A percentile compares a stretch with the other conserved stretches of the same genome.
Conservation (phyloP, 2,888 invertebrate genomes). For the Rhaphigaster nebulosa region DNA sequence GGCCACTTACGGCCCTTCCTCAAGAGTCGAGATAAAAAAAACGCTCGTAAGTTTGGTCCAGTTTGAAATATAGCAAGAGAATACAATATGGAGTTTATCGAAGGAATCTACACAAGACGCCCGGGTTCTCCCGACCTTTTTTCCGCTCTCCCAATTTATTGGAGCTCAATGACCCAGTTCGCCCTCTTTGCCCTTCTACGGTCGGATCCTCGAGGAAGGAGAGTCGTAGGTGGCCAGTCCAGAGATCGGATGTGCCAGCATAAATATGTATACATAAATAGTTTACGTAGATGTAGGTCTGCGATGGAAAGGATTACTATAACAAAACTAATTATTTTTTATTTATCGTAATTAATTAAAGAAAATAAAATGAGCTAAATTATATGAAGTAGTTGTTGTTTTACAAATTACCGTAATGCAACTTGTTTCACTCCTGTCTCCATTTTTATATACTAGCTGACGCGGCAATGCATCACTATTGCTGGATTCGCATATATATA, state of each 20-base stretch:
- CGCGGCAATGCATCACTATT: too few relatives aligned
- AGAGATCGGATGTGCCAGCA: not conserved
- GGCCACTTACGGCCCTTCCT: not conserved
- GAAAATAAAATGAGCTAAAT: too few relatives aligned
- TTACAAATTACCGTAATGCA: too few relatives aligned
- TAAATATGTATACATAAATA: not conserved
- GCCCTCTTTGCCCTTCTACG: not conserved
- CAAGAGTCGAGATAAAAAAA: not conserved
- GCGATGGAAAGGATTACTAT: too few relatives aligned
- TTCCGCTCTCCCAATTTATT: not conserved
- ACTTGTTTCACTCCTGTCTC: too few relatives aligned
- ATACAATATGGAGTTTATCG: constrained; percentile 49
- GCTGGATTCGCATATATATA: too few relatives aligned
- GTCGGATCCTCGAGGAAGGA: not conserved
- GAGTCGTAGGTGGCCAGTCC: not conserved
- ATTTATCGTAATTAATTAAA: too few relatives aligned
- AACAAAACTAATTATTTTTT: too few relatives aligned
- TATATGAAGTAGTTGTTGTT: too few relatives aligned
- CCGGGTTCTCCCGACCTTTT: not conserved
- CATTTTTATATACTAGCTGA: too few relatives aligned
- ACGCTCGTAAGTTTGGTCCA: constrained; percentile 30
- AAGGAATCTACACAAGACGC: constrained; percentile 23
- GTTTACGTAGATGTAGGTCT: not conserved
- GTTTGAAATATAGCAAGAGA: constrained; percentile 46
- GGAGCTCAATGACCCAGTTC: constrained; percentile 32